Evolutionary conservation across 2,113 vertebrate species (phyloP), one percentile per base, ranked within the genome.

Genomic region (Epinephelus fuscoguttatus): DNA sequence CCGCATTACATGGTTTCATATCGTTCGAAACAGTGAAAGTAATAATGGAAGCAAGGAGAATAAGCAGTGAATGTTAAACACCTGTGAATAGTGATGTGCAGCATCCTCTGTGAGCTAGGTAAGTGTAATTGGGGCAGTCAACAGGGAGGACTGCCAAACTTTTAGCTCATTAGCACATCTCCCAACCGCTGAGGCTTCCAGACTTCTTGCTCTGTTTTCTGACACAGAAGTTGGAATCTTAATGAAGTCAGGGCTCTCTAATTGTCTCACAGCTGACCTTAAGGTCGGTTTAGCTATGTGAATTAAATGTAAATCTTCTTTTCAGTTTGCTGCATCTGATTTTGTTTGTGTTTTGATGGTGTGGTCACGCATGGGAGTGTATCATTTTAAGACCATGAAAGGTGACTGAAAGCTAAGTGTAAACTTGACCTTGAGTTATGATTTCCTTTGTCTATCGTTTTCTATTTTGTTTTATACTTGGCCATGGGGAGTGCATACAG

Each of bases 151-250:
- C 69, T 50, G 84, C 55, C 57, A 78, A 74, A 69, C 62, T 25
- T 82, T 70, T 27, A 57, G 59, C 70, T 83, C 70, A 74, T 86
- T 86, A 78, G 62, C 57, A 37, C 33, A 56, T 42, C 53, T 53
- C 17, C 52, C 52, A 47, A 52, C 30, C 42, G n/a, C 52, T 13
- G 52, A 61, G 21, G 61, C 37, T 23, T 50, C 25, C n/a, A 62
- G 25, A 68, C 45, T 57, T 61, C 15, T 23, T 42, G 49, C 61
- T 56, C 37, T 42, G 73, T 23, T 56, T 37, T 55, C 42, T 45
- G 30, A 60, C 30, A 13, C 50, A 6, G 14, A 25, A 59, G 60
- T 66, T 30, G 6, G 67, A 81, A 75, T 85, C 23, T 37, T 66
- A 81, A 76, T 74, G 75, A 82, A 79, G 75, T 70, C 70, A 6